Percentiles rank a stretch among this genome's conserved stretches.
These are phyloP conservation scores for Etheostoma perlongum DNA, from an alignment of 2,797 vertebrate genomes.

Conservation along the genomic window DNA sequence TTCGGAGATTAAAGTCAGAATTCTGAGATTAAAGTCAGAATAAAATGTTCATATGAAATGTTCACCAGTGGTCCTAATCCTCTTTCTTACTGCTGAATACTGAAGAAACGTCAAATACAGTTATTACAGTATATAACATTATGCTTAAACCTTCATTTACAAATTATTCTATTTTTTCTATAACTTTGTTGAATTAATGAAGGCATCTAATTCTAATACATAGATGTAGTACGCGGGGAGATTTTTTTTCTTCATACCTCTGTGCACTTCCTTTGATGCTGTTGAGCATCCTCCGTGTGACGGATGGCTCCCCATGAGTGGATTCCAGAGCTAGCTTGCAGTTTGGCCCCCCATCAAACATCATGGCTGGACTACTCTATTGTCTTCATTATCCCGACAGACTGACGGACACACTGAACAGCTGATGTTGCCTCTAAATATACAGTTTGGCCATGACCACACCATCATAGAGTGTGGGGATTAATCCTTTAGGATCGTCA, in stretches of 20 bases:
- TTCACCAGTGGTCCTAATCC: too few species aligned
- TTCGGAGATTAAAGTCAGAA: too few species aligned
- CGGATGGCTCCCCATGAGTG: not conserved
- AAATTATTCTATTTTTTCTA: not conserved
- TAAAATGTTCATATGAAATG: too few species aligned
- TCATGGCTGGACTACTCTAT: slow-evolving; percentile 25
- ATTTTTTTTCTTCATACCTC: not conserved
- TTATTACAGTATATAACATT: not conserved
- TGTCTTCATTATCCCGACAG: slow-evolving; percentile 51
- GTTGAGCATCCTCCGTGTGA: not conserved
- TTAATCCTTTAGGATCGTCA: slow-evolving; percentile 18
- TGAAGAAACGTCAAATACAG: not conserved
- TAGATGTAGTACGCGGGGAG: not conserved
- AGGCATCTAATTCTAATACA: not conserved
- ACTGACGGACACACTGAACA: slow-evolving; percentile 36
- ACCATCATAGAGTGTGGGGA: not conserved
- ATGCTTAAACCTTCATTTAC: not conserved
- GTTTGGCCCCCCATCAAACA: slow-evolving; percentile 31
- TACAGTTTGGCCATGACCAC: slow-evolving; percentile 31
- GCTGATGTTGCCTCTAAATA: slow-evolving; percentile 68
- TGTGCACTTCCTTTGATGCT: not conserved
- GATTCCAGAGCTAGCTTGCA: slow-evolving; percentile 3
- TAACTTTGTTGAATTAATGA: not conserved
- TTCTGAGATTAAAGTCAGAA: too few species aligned
- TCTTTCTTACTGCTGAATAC: too few species aligned